Conservation (phyloP, 2,888 invertebrate species). For the Plagiodera versicolora region DNA sequence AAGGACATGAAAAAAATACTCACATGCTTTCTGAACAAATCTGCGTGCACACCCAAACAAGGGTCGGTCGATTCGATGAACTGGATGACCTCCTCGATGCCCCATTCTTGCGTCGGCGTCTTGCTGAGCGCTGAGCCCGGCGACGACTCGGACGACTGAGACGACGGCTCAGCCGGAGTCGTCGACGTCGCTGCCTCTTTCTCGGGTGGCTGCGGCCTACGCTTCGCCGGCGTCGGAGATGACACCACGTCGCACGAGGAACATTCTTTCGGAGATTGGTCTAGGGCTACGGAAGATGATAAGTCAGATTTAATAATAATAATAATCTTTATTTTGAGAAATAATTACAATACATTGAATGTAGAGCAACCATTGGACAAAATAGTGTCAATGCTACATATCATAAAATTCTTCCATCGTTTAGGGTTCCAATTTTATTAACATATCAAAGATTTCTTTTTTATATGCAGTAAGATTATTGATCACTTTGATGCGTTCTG, state of each 20-base stretch:
- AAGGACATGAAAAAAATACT: conserved; percentile 54
- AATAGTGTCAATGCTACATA: no score
- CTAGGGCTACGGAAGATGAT: conserved; percentile 40
- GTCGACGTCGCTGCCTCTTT: conserved; percentile 73
- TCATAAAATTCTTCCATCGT: no score
- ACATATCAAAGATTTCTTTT: no score
- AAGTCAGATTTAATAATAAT: no score
- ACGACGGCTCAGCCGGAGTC: conserved; percentile 58
- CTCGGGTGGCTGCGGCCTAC: conserved; percentile 56
- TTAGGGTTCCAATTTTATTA: no score
- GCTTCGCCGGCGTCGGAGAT: conserved; percentile 49
- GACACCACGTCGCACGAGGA: conserved; percentile 44
- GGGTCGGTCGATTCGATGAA: conserved; percentile 86
- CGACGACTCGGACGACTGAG: conserved; percentile 29
- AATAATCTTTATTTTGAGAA: no score
- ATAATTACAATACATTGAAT: no score
- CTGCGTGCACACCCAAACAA: conserved; percentile 82
- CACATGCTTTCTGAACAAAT: conserved; percentile 91
- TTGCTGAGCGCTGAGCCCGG: conserved; percentile 51
- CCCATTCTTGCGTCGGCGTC: conserved; percentile 80
- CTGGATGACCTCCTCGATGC: conserved; percentile 91
- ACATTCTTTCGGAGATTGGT: conserved; percentile 44
- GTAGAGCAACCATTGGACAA: no score
- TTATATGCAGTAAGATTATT: no score
- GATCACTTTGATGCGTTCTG: no score